Percentiles rank a stretch among this genome's conserved stretches.
phyloP scores from a whole-genome alignment of 2,113 vertebrate species.

The Sitta europaea region DNA sequence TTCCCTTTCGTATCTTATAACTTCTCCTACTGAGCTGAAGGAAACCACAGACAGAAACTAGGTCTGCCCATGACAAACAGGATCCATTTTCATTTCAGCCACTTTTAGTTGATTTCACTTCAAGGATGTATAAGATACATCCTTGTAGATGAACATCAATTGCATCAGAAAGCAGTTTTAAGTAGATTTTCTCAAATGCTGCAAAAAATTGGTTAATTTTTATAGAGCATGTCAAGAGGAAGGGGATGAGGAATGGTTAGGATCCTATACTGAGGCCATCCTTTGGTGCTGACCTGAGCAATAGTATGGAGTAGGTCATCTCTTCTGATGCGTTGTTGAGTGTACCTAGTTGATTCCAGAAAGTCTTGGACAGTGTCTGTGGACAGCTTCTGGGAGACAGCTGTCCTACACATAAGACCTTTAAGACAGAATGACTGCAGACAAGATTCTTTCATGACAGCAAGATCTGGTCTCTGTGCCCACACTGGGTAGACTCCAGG shows the following conservation, averaged over 20 bases:
- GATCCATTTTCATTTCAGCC: background rate
- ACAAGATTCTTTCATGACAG: background rate
- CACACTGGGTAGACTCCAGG: background rate
- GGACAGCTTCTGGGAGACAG: background rate
- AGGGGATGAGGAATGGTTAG: background rate
- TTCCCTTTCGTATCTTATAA: background rate
- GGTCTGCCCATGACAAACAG: background rate
- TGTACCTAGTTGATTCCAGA: background rate
- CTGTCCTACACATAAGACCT: rapidly evolving
- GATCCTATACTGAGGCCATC: background rate
- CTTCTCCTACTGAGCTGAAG: background rate
- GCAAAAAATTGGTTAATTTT: background rate
- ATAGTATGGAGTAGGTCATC: background rate
- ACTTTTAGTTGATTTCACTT: background rate
- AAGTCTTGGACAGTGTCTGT: background rate
- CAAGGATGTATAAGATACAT: background rate
- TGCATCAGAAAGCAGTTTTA: background rate
- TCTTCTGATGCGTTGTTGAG: background rate
- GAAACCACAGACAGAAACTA: background rate
- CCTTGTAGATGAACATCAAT: background rate
- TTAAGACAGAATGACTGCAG: background rate
- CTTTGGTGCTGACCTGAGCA: background rate
- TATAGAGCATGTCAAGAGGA: background rate
- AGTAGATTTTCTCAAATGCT: background rate
- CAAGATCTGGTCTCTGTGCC: background rate